phyloP scores from a whole-genome alignment of 2,113 vertebrate species.

The Electrona antarctica region DNA sequence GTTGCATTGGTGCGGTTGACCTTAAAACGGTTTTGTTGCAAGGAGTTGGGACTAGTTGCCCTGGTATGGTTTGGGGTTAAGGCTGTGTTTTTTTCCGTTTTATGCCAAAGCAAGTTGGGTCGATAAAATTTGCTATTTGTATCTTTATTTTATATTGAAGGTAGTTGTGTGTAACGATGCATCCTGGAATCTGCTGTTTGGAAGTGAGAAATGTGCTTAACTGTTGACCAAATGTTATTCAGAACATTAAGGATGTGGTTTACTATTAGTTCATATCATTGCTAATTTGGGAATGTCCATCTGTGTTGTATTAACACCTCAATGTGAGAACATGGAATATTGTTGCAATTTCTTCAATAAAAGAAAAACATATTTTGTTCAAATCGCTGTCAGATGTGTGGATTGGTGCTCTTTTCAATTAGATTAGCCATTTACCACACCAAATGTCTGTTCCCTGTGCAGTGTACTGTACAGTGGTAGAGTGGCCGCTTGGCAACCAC shows the following conservation, averaged over 20 bases:
- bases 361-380: slow-evolving; percentile 38
- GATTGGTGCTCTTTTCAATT: not conserved
- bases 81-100: slow-evolving; percentile 25
- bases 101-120: slow-evolving; percentile 34
- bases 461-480: too few relatives aligned
- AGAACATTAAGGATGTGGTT: not conserved
- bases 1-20: too few relatives aligned
- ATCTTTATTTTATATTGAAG: slow-evolving; percentile 9
- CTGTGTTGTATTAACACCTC: not conserved
- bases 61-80: too few relatives aligned
- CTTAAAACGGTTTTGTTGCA: too few relatives aligned
- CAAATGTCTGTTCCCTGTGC: too few relatives aligned
- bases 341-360: slow-evolving; percentile 36
- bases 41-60: too few relatives aligned
- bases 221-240: not conserved
- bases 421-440: not conserved
- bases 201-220: not conserved
- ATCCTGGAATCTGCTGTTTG: not conserved
- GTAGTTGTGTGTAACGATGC: not conserved
- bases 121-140: slow-evolving; percentile 1
- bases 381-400: slow-evolving; percentile 10
- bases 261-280: not conserved
- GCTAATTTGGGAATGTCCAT: not conserved
- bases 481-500: too few relatives aligned
- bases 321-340: not conserved